Evolutionary conservation across 2,888 invertebrate genomes (phyloP), one percentile per base, ranked within the genome.

Genomic region (Sicus ferrugineus): DNA sequence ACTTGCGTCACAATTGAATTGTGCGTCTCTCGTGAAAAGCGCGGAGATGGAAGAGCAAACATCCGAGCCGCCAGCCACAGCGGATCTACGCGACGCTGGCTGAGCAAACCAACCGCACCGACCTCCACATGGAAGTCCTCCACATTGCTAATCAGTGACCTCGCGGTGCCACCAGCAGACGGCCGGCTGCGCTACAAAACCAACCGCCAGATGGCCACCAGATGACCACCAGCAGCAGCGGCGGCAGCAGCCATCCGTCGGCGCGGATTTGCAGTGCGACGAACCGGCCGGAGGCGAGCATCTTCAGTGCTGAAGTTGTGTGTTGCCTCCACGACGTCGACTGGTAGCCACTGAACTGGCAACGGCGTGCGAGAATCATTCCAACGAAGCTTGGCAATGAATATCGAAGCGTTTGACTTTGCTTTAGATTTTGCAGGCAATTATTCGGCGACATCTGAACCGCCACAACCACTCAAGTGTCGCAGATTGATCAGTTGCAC

Each of bases 81-180:
- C 21, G 11, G 21, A 23, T 61, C 14, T 26, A 61, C 61, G 42
- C 21, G 26, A 21, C 61, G 11, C n/a, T n/a, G n/a, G n/a, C n/a
- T 61, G 38, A 61, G 42, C 26, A 61, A 61, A 61, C 26, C 42
- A 42, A 26, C 23, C 23, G 42, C 14, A 26, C n/a, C 28, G 61
- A 61, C 61, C 61, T 61, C 61, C 42, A 61, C 21, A 26, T 14
- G 14, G 14, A 14, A 42, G 31, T n/a, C 14, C 46, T 46, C 19
- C 4, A 28, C 54, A 28, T 31, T 7, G 28, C 16, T n/a, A 64
- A 28, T 30, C 64, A 50, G 6, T 50, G 30, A 64, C 64, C 64
- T 64, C 50, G 50, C 34, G 50, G 9, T 50, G 50, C 30, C 64
- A 50, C 50, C 21, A 64, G 14, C 38, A 19, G 23, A 61, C n/a